phyloP scores from a whole-genome alignment of 1,140 invertebrate genomes.

The Zaprionus davidi region DNA sequence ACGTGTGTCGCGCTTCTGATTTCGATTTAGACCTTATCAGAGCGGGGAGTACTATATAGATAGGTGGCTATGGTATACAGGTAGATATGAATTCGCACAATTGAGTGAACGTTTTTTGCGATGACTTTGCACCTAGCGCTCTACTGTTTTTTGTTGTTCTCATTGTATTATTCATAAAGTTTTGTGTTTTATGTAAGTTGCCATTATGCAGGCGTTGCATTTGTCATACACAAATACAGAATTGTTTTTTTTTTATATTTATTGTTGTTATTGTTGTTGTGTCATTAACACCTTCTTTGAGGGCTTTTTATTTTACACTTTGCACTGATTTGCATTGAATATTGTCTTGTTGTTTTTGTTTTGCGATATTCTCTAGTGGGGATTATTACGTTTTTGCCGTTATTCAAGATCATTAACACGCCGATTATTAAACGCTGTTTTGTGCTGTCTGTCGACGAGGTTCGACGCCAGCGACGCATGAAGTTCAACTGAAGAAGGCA shows the following conservation, averaged over 20 bases:
- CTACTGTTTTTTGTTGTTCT: constrained; percentile 20
- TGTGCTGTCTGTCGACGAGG: constrained; percentile 39
- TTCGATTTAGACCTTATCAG: constrained; percentile 38
- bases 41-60: not conserved
- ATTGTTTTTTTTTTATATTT: not conserved
- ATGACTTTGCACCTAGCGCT: not conserved
- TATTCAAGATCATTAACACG: constrained; percentile 47
- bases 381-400: constrained; percentile 22
- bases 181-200: constrained; percentile 16
- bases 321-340: not conserved
- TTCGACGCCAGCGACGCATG: constrained; percentile 51
- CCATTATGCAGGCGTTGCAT: constrained; percentile 31
- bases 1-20: not conserved
- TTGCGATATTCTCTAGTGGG: not conserved
- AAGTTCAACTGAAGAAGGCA: constrained; percentile 51
- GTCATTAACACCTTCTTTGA: constrained; percentile 11
- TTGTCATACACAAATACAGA: constrained; percentile 12
- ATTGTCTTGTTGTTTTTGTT: constrained; percentile 6
- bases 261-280: constrained; percentile 9
- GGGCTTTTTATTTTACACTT: constrained; percentile 4
- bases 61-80: not conserved
- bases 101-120: not conserved
- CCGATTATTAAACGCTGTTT: not conserved
- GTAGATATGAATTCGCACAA: not conserved
- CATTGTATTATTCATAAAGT: not conserved